A percentile compares a stretch with the other conserved stretches of the same genome.
These are phyloP conservation scores for Lordiphosa clarofinis DNA, from an alignment of 1,140 invertebrate species.

Conservation along the genomic window DNA sequence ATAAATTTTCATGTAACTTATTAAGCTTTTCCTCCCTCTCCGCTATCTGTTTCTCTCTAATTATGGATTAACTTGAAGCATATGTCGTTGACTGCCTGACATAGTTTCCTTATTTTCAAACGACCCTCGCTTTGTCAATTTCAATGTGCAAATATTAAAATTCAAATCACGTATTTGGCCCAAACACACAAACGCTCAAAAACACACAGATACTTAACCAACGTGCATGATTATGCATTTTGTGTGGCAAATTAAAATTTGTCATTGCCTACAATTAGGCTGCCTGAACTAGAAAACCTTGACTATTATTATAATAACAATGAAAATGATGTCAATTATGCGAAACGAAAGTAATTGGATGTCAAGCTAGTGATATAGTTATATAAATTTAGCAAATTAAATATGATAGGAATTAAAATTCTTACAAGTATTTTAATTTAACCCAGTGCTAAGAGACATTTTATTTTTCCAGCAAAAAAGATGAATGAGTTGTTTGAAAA, in stretches of 20 bases:
- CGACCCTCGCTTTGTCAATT: constrained; percentile 17
- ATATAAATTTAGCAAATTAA: no score
- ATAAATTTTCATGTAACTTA: no score
- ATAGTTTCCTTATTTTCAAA: constrained; percentile 30
- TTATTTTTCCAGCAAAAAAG: no score
- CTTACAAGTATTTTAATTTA: no score
- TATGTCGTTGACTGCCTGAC: constrained; percentile 40
- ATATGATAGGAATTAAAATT: no score
- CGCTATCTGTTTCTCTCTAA: neutral
- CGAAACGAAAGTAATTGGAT: constrained; percentile 3
- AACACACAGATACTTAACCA: constrained; percentile 12
- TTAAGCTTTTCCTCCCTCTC: no score
- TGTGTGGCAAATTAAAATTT: constrained; percentile 55
- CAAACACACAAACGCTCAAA: constrained; percentile 9
- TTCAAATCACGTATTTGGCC: constrained; percentile 70
- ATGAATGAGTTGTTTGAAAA: no score
- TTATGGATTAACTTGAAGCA: constrained; percentile 6
- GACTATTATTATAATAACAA: constrained; percentile 49
- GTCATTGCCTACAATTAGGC: constrained; percentile 43
- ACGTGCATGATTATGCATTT: constrained; percentile 72
- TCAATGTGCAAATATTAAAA: constrained; percentile 51
- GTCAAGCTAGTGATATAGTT: neutral
- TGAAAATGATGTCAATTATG: constrained; percentile 59
- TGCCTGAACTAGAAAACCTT: constrained; percentile 43
- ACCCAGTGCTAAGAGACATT: no score